phyloP scores from a whole-genome alignment of 2,797 vertebrate genomes.

The Sebastes nivosus region DNA sequence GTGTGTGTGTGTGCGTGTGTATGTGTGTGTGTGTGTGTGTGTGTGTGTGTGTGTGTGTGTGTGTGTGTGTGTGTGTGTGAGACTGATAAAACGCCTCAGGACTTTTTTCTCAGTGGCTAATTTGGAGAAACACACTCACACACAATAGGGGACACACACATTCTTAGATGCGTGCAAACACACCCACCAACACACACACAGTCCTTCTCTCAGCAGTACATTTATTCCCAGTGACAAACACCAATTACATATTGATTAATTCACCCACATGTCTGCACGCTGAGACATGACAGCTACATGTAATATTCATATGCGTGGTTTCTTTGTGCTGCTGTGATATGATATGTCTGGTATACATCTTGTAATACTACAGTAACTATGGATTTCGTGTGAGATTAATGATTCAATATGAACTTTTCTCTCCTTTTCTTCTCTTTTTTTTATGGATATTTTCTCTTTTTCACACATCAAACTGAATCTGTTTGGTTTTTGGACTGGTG shows the following conservation, averaged over 20 bases:
- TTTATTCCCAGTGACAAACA: slow-evolving; percentile 32
- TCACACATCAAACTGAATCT: not conserved
- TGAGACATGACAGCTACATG: slow-evolving; percentile 18
- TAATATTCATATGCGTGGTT: slow-evolving; percentile 21
- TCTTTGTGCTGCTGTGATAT: not conserved
- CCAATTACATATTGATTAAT: slow-evolving; percentile 51
- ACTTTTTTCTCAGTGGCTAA: slow-evolving; percentile 28
- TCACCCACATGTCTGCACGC: slow-evolving; percentile 19
- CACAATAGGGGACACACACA: too few relatives aligned
- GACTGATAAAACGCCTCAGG: slow-evolving; percentile 31
- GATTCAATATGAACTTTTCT: not conserved
- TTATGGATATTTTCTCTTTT: too few relatives aligned
- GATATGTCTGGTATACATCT: not conserved
- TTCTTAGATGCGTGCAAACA: too few relatives aligned
- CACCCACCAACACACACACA: not conserved
- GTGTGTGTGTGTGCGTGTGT: too few relatives aligned
- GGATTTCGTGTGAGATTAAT: not conserved
- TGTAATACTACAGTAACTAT: not conserved
- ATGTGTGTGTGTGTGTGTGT: not conserved
- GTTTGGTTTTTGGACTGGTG: not conserved
- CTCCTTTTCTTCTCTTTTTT: not conserved
- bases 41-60: slow-evolving; percentile 18
- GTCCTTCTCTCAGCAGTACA: slow-evolving; percentile 12
- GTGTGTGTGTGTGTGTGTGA: not conserved
- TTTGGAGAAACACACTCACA: slow-evolving; percentile 19